phyloP scores from a whole-genome alignment of 2,888 invertebrate species.

The Ctena decussata region DNA sequence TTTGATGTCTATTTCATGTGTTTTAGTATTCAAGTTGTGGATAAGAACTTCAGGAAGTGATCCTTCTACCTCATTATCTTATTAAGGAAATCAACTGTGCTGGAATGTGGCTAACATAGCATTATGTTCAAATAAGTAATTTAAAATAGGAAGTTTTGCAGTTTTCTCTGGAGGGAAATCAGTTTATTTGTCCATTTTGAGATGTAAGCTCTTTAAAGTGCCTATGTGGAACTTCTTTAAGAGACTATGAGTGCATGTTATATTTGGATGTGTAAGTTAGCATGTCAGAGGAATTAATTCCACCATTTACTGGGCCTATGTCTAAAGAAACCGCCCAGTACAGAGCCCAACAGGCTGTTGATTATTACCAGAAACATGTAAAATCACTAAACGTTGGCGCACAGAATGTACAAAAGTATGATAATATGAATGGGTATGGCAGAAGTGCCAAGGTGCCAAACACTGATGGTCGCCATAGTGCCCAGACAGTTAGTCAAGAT shows the following conservation, averaged over 20 bases:
- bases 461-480: constrained; percentile 62
- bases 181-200: background rate
- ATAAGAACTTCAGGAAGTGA: background rate
- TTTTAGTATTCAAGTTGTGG: constrained; percentile 6
- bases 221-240: no score
- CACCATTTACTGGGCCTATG: constrained; percentile 68
- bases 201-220: no score
- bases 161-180: no score
- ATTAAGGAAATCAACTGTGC: background rate
- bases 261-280: constrained; percentile 17
- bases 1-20: constrained; percentile 12
- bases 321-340: constrained; percentile 77
- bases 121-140: background rate
- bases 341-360: constrained; percentile 79
- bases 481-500: constrained; percentile 41
- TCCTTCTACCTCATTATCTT: constrained; percentile 7
- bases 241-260: no score
- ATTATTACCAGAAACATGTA: constrained; percentile 79
- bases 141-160: no score
- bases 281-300: constrained; percentile 68
- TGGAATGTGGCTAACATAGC: no score
- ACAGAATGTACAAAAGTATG: constrained; percentile 36
- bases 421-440: constrained; percentile 55
- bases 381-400: constrained; percentile 57
- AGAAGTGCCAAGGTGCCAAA: constrained; percentile 29